Conservation (phyloP, 2,113 vertebrate genomes). For the Mus spicilegus region DNA sequence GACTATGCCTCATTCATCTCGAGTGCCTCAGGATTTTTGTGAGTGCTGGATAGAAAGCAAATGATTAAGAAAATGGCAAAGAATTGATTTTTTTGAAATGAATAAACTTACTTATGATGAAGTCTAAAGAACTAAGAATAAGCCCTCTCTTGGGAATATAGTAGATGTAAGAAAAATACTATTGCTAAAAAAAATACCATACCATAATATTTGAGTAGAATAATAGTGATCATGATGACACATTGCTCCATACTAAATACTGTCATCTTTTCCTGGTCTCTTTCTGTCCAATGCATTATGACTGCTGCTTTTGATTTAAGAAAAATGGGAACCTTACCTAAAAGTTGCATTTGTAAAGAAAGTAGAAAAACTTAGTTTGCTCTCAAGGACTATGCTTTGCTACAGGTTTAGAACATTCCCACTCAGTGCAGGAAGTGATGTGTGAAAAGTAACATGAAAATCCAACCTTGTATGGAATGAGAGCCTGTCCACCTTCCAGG, state of each 20-base stretch:
- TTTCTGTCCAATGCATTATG: constrained; percentile 14
- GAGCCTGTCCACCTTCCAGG: constrained; percentile 29
- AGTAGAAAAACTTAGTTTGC: constrained; percentile 57
- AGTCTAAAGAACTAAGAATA: background rate
- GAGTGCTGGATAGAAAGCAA: constrained; percentile 43
- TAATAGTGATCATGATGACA: background rate
- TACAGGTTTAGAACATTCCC: constrained; percentile 58
- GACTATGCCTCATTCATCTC: constrained; percentile 14
- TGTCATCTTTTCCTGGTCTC: constrained; percentile 15
- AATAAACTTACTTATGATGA: constrained; percentile 21
- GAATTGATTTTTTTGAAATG: constrained; percentile 25
- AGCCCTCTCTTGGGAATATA: background rate
- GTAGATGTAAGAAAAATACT: background rate
- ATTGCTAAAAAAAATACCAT: background rate
- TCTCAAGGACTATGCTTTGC: constrained; percentile 17
- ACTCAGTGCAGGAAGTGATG: constrained; percentile 63
- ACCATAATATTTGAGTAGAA: background rate
- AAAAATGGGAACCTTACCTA: background rate
- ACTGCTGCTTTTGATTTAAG: background rate
- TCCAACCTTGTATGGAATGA: constrained; percentile 56
- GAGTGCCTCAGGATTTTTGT: constrained; percentile 42
- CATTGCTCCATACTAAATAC: constrained; percentile 19
- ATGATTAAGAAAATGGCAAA: constrained; percentile 31
- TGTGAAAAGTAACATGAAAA: constrained; percentile 65
- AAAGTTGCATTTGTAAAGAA: constrained; percentile 71